A percentile compares a stretch with the other conserved stretches of the same genome.
Conservation (phyloP, 2,888 invertebrate genomes). For the Thereva unica region DNA sequence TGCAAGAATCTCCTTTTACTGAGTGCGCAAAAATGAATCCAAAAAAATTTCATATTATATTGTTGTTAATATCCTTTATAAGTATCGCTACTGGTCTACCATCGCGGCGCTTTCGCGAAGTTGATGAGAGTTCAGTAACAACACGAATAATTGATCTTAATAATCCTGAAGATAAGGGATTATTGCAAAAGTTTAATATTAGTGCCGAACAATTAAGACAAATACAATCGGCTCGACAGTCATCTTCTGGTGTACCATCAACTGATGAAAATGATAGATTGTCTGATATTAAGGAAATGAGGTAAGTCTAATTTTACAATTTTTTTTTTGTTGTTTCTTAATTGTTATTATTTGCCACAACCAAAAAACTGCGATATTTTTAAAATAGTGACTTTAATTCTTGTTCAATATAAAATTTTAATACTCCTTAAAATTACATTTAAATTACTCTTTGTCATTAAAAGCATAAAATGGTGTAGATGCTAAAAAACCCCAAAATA, state of each 20-base stretch:
- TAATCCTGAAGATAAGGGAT: slow-evolving; percentile 46
- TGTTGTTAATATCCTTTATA: neutral
- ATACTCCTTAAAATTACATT: too few species aligned
- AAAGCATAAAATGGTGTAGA: too few species aligned
- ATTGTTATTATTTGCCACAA: neutral
- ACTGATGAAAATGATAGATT: slow-evolving; percentile 15
- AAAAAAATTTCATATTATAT: neutral
- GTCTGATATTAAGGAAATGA: slow-evolving; percentile 34
- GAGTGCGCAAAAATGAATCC: slow-evolving; percentile 10
- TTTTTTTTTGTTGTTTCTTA: neutral
- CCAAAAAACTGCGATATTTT: neutral
- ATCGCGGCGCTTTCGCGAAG: slow-evolving; percentile 19
- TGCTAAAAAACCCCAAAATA: too few species aligned
- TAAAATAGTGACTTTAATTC: neutral
- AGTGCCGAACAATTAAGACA: slow-evolving; percentile 53
- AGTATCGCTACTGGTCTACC: slow-evolving; percentile 10
- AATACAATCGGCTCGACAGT: slow-evolving; percentile 40
- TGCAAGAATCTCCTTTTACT: too few species aligned
- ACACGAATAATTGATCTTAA: slow-evolving; percentile 37
- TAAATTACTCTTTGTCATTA: too few species aligned
- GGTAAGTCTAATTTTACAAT: slow-evolving; percentile 27
- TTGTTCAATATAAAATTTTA: neutral
- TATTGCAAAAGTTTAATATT: slow-evolving; percentile 53
- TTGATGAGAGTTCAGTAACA: slow-evolving; percentile 24
- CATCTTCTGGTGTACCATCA: slow-evolving; percentile 3